Percentiles rank a stretch among this genome's conserved stretches.
phyloP scores from a whole-genome alignment of 2,113 vertebrate species.

The Phodopus roborovskii region DNA sequence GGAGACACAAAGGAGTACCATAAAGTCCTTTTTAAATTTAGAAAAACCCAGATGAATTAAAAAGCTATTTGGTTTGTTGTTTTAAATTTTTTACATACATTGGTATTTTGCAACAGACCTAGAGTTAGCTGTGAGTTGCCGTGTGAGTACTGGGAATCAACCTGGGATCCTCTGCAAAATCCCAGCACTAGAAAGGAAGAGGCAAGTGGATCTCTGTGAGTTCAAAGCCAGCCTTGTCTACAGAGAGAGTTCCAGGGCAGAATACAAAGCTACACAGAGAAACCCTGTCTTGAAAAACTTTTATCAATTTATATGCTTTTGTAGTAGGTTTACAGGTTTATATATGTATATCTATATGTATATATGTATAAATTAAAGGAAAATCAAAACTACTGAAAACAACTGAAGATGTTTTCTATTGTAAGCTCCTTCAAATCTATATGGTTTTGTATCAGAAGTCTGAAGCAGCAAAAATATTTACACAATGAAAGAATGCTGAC shows the following conservation, averaged over 20 bases:
- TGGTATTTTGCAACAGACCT: no score
- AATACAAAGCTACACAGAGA: no score
- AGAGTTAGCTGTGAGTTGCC: no score
- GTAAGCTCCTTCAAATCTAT: background rate
- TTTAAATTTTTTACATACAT: no score
- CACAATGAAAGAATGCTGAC: constrained; percentile 56
- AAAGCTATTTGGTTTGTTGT: background rate
- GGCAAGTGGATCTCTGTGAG: no score
- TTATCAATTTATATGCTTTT: constrained; percentile 47
- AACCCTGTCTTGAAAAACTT: background rate
- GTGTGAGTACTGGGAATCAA: no score
- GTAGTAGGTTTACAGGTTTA: background rate
- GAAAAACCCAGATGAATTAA: background rate
- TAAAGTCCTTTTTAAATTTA: background rate
- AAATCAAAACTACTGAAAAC: constrained; percentile 15
- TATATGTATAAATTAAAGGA: background rate
- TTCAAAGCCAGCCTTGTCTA: no score
- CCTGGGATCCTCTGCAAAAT: no score
- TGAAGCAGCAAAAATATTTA: constrained; percentile 57
- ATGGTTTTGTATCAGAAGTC: constrained; percentile 30
- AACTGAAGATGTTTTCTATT: background rate
- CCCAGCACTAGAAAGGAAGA: no score
- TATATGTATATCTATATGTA: background rate
- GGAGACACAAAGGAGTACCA: background rate
- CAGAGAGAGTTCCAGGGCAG: no score